phyloP scores from a whole-genome alignment of 2,113 vertebrate species.

The Heterotilapia buettikoferi region DNA sequence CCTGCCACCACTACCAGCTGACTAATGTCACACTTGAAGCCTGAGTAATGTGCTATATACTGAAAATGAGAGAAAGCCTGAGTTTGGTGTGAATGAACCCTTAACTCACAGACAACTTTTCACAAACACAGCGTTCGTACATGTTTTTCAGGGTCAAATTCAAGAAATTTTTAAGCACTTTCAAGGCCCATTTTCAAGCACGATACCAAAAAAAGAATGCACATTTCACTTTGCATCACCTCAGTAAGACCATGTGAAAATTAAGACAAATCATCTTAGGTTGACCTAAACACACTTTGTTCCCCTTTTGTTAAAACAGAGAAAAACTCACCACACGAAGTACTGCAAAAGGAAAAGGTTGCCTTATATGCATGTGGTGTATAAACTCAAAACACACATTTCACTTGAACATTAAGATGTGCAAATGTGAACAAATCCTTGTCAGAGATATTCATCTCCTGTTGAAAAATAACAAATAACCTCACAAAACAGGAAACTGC shows the following conservation, averaged over 20 bases:
- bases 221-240: neutral
- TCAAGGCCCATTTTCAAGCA: neutral
- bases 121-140: neutral
- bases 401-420: neutral
- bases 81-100: neutral
- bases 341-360: neutral
- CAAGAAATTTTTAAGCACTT: neutral
- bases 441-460: neutral
- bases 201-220: neutral
- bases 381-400: neutral
- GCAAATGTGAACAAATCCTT: neutral
- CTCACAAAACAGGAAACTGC: neutral
- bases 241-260: neutral
- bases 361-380: neutral
- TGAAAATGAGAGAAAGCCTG: neutral
- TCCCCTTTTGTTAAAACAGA: neutral
- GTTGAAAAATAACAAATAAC: neutral
- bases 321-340: fast-evolving
- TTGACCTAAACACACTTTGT: neutral
- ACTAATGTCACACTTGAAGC: neutral
- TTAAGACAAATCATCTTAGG: neutral
- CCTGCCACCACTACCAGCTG: neutral
- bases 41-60: neutral
- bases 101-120: neutral
- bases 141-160: neutral